A percentile compares a stretch with the other conserved stretches of the same genome.
Evolutionary conservation across 2,797 vertebrate genomes (phyloP).

Genomic region (Mormyrus hasselquistii): DNA sequence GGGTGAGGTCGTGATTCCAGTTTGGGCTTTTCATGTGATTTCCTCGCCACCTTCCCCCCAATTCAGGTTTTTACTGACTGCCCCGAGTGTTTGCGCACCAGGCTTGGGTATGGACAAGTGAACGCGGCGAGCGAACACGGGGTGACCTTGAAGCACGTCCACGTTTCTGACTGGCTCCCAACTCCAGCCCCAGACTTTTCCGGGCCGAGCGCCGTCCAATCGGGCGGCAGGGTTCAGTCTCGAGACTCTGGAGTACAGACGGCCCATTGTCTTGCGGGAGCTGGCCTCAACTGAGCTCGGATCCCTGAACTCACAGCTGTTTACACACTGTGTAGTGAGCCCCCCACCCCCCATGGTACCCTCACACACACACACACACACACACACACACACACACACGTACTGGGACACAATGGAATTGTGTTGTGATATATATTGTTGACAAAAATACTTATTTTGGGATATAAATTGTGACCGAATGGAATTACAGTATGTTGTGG

Average conservation of each 20-base stretch:
- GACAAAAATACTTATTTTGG: background rate
- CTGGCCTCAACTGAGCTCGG: background rate
- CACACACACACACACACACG: slow-evolving; percentile 23
- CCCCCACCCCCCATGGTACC: slow-evolving; percentile 22
- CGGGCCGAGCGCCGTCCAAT: slow-evolving; percentile 45
- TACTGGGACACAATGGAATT: background rate
- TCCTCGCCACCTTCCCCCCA: background rate
- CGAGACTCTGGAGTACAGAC: slow-evolving; percentile 54
- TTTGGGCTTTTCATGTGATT: slow-evolving; percentile 17
- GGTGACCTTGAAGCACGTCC: slow-evolving; percentile 60
- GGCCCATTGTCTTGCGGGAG: slow-evolving; percentile 50
- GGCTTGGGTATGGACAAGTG: background rate
- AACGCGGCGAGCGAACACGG: slow-evolving; percentile 24
- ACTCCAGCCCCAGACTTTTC: slow-evolving; percentile 50
- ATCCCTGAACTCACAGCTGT: background rate
- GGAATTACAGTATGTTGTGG: background rate
- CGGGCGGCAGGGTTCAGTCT: slow-evolving; percentile 42
- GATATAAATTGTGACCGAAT: background rate
- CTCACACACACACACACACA: slow-evolving; percentile 27
- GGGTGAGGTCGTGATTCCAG: slow-evolving; percentile 17
- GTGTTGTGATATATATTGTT: background rate
- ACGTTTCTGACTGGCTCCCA: slow-evolving; percentile 49
- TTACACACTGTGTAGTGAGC: background rate
- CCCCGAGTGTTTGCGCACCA: background rate
- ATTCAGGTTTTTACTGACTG: background rate